These are phyloP conservation scores for Fistularia commersonii DNA, from an alignment of 2,797 vertebrate genomes.

Conservation along the genomic window DNA sequence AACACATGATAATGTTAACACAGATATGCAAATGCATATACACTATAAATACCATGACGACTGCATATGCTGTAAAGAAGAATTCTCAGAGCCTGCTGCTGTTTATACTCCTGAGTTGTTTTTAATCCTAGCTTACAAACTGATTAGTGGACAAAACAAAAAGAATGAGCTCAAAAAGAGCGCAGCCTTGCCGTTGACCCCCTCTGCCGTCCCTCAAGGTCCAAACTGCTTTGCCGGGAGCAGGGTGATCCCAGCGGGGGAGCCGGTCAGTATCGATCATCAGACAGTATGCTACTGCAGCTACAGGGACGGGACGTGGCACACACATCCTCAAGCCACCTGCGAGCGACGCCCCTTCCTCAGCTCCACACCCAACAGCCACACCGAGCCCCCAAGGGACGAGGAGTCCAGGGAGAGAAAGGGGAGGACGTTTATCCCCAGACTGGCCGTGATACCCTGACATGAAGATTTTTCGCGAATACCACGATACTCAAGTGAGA, in stretches of 20 bases:
- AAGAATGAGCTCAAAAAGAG: neutral
- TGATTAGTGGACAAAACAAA: neutral
- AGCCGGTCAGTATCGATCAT: constrained; percentile 69
- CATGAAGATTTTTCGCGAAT: no score
- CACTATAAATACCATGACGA: no score
- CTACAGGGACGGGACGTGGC: constrained; percentile 71
- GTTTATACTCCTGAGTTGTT: no score
- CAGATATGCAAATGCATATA: no score
- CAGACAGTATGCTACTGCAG: constrained; percentile 73
- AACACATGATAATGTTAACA: no score
- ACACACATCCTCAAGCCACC: constrained; percentile 66
- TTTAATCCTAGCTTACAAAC: neutral
- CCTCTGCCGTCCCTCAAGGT: constrained; percentile 46
- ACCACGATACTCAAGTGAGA: no score
- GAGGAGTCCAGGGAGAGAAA: neutral
- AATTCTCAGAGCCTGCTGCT: no score
- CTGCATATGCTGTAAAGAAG: no score
- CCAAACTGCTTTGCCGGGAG: constrained; percentile 80
- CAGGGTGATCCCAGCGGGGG: constrained; percentile 74
- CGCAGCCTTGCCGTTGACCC: neutral
- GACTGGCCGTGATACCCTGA: neutral
- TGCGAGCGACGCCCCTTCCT: constrained; percentile 31
- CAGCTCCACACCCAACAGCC: no score
- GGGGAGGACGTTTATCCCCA: neutral
- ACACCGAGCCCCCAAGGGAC: neutral